Percentiles rank a stretch among this genome's conserved stretches.
Conservation (phyloP, 2,888 invertebrate genomes). For the Heliconius erato region DNA sequence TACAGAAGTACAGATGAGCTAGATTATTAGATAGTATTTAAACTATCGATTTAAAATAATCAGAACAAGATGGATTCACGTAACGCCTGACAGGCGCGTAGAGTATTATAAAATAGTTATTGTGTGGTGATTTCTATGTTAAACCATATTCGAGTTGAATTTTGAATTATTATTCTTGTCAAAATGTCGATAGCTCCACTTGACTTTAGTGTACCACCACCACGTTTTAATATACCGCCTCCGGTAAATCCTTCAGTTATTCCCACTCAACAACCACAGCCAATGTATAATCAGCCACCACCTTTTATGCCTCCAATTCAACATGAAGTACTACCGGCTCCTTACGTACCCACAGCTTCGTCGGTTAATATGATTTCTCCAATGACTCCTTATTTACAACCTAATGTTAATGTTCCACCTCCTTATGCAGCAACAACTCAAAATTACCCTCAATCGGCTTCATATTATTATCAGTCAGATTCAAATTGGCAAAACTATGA, state of each 20-base stretch:
- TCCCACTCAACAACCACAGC: constrained; percentile 53
- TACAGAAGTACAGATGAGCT: not conserved
- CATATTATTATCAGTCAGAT: constrained; percentile 43
- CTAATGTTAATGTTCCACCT: constrained; percentile 53
- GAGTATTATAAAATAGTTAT: not conserved
- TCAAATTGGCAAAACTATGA: constrained; percentile 34
- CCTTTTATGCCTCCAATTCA: constrained; percentile 56
- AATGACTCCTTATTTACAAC: constrained; percentile 42
- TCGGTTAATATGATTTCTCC: constrained; percentile 37
- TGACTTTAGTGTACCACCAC: constrained; percentile 72
- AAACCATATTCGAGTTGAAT: not conserved
- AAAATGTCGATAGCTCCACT: constrained; percentile 71
- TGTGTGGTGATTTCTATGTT: not conserved
- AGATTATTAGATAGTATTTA: not conserved
- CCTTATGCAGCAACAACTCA: constrained; percentile 46
- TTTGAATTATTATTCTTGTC: not conserved
- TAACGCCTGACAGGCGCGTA: not conserved
- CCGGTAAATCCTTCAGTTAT: constrained; percentile 51
- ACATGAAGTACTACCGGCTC: constrained; percentile 58
- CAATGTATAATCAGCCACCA: constrained; percentile 58
- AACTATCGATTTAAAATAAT: not conserved
- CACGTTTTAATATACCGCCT: constrained; percentile 59
- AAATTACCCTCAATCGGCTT: constrained; percentile 52
- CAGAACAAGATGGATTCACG: not conserved
- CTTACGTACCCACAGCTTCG: constrained; percentile 38